phyloP scores from a whole-genome alignment of 1,140 invertebrate species.

The Drosophila ironensis region DNA sequence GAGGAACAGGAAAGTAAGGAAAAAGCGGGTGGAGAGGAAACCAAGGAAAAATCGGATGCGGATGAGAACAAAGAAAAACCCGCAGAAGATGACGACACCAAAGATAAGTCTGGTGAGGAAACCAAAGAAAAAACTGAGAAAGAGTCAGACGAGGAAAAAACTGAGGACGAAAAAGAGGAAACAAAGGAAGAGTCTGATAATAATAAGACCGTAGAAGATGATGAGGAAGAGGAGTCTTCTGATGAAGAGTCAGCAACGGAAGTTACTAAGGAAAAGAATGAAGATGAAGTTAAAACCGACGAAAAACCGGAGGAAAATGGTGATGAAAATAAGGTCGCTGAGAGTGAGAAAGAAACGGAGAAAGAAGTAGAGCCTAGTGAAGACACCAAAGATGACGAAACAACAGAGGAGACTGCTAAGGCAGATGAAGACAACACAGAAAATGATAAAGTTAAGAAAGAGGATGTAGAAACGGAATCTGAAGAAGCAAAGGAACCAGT shows the following conservation, averaged over 20 bases:
- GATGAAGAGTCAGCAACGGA: neutral
- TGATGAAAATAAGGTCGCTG: too few species aligned
- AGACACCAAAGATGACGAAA: neutral
- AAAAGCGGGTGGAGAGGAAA: neutral
- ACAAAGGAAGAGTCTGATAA: neutral
- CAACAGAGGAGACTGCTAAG: neutral
- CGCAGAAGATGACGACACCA: neutral
- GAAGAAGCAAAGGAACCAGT: neutral
- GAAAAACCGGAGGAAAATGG: too few species aligned
- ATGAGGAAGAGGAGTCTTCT: constrained; percentile 12
- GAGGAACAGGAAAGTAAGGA: constrained; percentile 5
- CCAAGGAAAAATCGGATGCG: neutral
- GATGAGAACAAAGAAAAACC: neutral
- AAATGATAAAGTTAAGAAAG: neutral
- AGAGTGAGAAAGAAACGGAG: too few species aligned
- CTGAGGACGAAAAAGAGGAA: neutral
- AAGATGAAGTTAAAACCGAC: too few species aligned
- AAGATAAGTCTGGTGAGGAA: neutral
- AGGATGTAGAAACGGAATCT: neutral
- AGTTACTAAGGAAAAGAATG: neutral
- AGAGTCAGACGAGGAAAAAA: neutral
- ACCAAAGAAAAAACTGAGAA: constrained; percentile 5
- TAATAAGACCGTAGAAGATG: neutral
- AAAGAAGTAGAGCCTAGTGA: neutral
- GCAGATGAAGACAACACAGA: neutral